Conservation (phyloP, 2,888 invertebrate genomes). For the Parnassius glacialis region DNA sequence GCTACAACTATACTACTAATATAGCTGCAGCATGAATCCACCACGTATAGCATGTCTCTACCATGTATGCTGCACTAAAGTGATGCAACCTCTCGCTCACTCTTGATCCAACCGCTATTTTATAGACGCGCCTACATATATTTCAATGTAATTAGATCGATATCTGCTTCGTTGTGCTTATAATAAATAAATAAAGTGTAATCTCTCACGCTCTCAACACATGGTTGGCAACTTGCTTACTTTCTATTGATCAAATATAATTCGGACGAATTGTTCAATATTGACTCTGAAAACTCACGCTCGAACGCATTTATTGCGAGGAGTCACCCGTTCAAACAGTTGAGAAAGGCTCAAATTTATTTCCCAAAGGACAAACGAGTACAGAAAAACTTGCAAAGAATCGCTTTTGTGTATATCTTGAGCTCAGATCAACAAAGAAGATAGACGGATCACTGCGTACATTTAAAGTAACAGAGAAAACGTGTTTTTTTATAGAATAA, state of each 20-base stretch:
- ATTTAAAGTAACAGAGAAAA: background rate
- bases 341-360: slow-evolving; percentile 1
- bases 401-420: background rate
- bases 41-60: too few species aligned
- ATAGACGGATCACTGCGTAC: background rate
- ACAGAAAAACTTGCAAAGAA: background rate
- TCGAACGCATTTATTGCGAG: background rate
- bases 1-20: too few species aligned
- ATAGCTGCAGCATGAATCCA: too few species aligned
- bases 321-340: slow-evolving; percentile 2
- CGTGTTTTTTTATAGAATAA: background rate
- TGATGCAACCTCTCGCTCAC: too few species aligned
- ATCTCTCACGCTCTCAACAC: too few species aligned
- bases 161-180: too few species aligned
- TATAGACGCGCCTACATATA: too few species aligned
- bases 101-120: too few species aligned
- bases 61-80: too few species aligned
- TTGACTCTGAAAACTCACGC: background rate
- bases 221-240: background rate
- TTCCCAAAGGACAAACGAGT: slow-evolving; percentile 9
- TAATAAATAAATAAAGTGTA: too few species aligned
- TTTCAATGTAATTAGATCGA: too few species aligned
- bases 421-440: background rate
- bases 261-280: slow-evolving; percentile 2
- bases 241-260: slow-evolving; percentile 1